These are phyloP conservation scores for Zeuzera pyrina DNA, from an alignment of 2,888 invertebrate genomes.

Conservation along the genomic window DNA sequence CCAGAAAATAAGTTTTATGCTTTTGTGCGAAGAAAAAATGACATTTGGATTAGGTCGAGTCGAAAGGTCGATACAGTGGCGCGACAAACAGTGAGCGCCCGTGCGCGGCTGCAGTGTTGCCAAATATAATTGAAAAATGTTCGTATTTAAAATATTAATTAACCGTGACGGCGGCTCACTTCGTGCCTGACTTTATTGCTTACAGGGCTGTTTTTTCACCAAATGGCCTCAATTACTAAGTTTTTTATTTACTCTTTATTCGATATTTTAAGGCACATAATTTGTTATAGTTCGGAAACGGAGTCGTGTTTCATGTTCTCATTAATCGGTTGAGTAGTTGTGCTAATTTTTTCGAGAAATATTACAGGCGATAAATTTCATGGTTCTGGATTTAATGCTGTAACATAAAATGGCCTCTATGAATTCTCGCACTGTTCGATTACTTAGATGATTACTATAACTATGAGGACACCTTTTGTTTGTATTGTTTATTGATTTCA, in stretches of 20 bases:
- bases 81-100: slow-evolving; percentile 9
- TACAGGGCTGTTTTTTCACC: slow-evolving; percentile 44
- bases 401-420: slow-evolving; percentile 43
- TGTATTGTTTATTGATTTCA: too few relatives aligned
- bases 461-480: too few relatives aligned
- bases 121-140: slow-evolving; percentile 46
- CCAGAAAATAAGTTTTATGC: slow-evolving; percentile 44
- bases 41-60: slow-evolving; percentile 1
- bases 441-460: too few relatives aligned
- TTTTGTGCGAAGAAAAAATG: neutral
- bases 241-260: slow-evolving; percentile 47
- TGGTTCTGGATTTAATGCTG: slow-evolving; percentile 48
- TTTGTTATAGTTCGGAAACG: slow-evolving; percentile 50
- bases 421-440: too few relatives aligned
- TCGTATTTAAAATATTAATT: slow-evolving; percentile 60
- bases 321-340: slow-evolving; percentile 66
- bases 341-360: slow-evolving; percentile 62
- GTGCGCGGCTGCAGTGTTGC: slow-evolving; percentile 15
- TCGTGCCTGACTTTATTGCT: slow-evolving; percentile 44
- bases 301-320: slow-evolving; percentile 61
- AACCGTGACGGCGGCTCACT: slow-evolving; percentile 42
- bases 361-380: slow-evolving; percentile 54
- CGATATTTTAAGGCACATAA: slow-evolving; percentile 56
- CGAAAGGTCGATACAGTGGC: slow-evolving; percentile 27
- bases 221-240: slow-evolving; percentile 46